phyloP scores from a whole-genome alignment of 1,140 invertebrate species.

The Drosophila ohnishii region DNA sequence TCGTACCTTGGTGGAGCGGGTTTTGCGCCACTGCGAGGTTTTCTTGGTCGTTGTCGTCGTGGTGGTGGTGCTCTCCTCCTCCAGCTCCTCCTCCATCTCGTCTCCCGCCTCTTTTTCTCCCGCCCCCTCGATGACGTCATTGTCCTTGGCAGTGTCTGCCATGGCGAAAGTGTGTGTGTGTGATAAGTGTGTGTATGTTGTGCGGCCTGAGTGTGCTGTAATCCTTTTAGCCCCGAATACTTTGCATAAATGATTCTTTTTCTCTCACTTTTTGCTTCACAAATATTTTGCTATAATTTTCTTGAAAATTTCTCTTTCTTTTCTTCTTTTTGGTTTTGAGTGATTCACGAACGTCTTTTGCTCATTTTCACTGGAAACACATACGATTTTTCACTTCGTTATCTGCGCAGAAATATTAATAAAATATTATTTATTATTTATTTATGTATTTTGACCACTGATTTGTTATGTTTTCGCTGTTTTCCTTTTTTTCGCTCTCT shows the following conservation, averaged over 20 bases:
- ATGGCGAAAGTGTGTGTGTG: conserved; percentile 62
- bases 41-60: conserved; percentile 69
- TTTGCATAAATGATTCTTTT: conserved; percentile 49
- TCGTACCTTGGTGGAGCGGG: conserved; percentile 76
- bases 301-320: conserved; percentile 26
- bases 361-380: conserved; percentile 48
- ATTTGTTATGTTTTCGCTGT: conserved; percentile 23
- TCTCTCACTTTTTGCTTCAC: conserved; percentile 22
- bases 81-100: conserved; percentile 47
- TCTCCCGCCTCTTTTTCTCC: conserved; percentile 11
- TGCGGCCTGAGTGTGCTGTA: conserved; percentile 47
- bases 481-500: not conserved
- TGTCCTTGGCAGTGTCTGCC: conserved; percentile 76
- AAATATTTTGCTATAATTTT: conserved; percentile 49
- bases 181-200: conserved; percentile 15
- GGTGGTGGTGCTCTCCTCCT: conserved; percentile 49
- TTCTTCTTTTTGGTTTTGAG: not conserved
- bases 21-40: conserved; percentile 79
- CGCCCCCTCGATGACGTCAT: conserved; percentile 59
- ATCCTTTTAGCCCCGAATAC: conserved; percentile 58
- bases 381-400: conserved; percentile 26
- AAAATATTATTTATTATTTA: conserved; percentile 53
- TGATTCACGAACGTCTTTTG: conserved; percentile 39
- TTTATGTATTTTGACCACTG: conserved; percentile 28
- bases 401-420: conserved; percentile 37